Base-by-base conservation (phyloP, 2,113 vertebrate genomes). In the Sterna hirundo region DNA sequence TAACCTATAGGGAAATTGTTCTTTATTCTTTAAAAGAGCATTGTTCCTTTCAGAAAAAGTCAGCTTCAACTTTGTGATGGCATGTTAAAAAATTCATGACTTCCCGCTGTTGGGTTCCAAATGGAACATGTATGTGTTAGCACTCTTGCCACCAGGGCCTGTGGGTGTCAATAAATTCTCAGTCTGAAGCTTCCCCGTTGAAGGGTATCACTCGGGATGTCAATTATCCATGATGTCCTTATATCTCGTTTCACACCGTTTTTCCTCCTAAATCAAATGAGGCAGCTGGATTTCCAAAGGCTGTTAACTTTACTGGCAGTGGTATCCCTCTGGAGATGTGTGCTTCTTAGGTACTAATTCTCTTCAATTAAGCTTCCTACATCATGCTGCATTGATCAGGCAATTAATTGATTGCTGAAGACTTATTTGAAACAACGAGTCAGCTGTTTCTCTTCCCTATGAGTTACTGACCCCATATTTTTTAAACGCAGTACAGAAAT, bases 331-430 rank as follows among this genome's bases (percentile, higher is more conserved):
- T 36, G 38, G 64, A 91, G 78, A 79, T 38, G 32, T 5, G 15
- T 92, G 46, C 64, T 96, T 92, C 89, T 95, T 86, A 92, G 96
- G 88, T 94, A 90, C 80, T 95, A 69, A 95, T 97, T 97, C 83
- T 94, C 92, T 96, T 93, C 88, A 97, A 13, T 97, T 97, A 97
- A 86, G 90, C 70, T 96, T 88, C 60, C 88, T 96, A 61, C 51
- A 95, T 96, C 91, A 90, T 83, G 69, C 82, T 93, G 93, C 74
- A 98, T 97, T 96, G 97, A 98, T 96, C 83, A 96, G 86, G 42
- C 80, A 97, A 96, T 98, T 97, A 96, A 97, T 90, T 97, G 92
- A 97, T 97, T 81, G 86, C 72, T 93, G 86, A 92, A 96, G 90
- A 76, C 75, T 75, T 95, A 87, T 77, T 61, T 96, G 88, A 95